Percentiles rank a stretch among this genome's conserved stretches.
Evolutionary conservation across 2,888 invertebrate genomes (phyloP).

Genomic region (Matsumyia berberina): DNA sequence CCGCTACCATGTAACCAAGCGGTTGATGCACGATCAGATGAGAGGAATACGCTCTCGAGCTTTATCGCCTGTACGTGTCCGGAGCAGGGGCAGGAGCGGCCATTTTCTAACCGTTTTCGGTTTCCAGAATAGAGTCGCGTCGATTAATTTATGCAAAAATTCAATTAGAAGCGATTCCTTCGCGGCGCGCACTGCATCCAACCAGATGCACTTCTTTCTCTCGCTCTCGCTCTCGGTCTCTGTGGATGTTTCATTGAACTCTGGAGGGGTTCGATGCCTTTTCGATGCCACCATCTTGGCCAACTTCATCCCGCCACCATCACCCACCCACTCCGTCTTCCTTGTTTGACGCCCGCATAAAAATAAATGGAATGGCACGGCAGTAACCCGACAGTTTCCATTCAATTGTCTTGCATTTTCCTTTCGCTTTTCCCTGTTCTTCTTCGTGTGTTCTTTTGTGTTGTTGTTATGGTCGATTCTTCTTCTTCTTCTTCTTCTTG

Average conservation of each 20-base stretch:
- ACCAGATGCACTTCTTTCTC: constrained; percentile 1
- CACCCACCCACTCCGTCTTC: constrained; percentile 61
- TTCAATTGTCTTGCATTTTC: constrained; percentile 75
- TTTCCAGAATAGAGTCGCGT: constrained; percentile 10
- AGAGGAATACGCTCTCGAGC: constrained; percentile 38
- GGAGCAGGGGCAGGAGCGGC: neutral
- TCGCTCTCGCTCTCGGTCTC: neutral
- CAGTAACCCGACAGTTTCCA: constrained; percentile 73
- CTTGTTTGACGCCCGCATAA: constrained; percentile 76
- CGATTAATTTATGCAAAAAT: constrained; percentile 71
- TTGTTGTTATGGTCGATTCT: constrained; percentile 67
- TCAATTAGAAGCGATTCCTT: constrained; percentile 62
- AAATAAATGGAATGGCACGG: constrained; percentile 74
- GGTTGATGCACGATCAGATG: constrained; percentile 34
- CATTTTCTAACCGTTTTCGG: constrained; percentile 24
- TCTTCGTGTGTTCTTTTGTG: constrained; percentile 43
- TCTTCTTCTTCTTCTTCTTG: constrained; percentile 42
- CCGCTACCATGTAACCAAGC: constrained; percentile 60
- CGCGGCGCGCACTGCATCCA: constrained; percentile 8
- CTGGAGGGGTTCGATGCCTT: constrained; percentile 67
- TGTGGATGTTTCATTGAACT: constrained; percentile 66
- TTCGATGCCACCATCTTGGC: constrained; percentile 22
- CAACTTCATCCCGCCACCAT: constrained; percentile 11
- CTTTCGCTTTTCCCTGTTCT: constrained; percentile 71
- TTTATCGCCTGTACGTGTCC: constrained; percentile 50